A percentile compares a stretch with the other conserved stretches of the same genome.
phyloP scores from a whole-genome alignment of 2,797 vertebrate species.

The Rhincodon typus region DNA sequence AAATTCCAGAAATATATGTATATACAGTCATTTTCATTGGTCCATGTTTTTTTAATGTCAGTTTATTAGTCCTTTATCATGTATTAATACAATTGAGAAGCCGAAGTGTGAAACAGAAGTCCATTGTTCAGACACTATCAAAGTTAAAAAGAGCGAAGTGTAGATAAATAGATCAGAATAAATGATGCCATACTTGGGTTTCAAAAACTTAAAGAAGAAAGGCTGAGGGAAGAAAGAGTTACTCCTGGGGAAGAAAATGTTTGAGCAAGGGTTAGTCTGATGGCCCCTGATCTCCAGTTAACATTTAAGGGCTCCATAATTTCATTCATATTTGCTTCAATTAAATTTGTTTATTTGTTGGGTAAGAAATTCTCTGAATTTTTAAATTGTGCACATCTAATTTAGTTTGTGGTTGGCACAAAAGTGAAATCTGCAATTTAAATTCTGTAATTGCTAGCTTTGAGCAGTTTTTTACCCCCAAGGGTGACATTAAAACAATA shows the following conservation, averaged over 20 bases:
- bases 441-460: too few relatives aligned
- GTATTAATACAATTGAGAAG: background rate
- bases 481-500: too few relatives aligned
- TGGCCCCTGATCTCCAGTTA: background rate
- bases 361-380: too few relatives aligned
- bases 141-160: background rate
- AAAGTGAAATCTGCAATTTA: too few relatives aligned
- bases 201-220: background rate
- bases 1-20: background rate
- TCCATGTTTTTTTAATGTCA: background rate
- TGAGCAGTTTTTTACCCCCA: too few relatives aligned
- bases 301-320: too few relatives aligned
- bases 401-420: too few relatives aligned
- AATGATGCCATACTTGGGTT: background rate
- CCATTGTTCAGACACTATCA: background rate
- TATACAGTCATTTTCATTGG: background rate
- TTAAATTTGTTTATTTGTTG: too few relatives aligned
- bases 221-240: background rate
- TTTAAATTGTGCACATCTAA: too few relatives aligned
- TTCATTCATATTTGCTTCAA: too few relatives aligned
- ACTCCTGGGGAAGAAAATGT: background rate
- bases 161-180: background rate
- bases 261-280: background rate
- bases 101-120: background rate
- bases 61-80: background rate